These are phyloP conservation scores for Anhinga anhinga DNA, from an alignment of 2,113 vertebrate species.

Conservation along the genomic window DNA sequence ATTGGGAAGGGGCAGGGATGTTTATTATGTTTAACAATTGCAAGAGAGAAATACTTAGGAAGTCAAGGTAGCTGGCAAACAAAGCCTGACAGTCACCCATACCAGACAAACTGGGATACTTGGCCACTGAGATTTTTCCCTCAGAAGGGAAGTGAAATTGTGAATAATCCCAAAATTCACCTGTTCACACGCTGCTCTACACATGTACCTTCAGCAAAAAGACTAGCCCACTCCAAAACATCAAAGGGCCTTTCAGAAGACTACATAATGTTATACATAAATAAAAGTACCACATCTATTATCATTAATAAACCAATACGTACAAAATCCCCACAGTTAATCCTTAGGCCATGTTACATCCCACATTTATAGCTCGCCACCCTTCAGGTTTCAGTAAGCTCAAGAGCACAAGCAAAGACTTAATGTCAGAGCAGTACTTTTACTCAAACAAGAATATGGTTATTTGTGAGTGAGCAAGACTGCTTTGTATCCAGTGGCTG, in stretches of 20 bases:
- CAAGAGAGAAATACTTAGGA: background rate
- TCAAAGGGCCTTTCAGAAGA: background rate
- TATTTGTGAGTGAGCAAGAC: background rate
- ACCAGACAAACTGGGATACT: background rate
- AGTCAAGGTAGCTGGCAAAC: background rate
- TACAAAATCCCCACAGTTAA: background rate
- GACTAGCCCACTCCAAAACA: background rate
- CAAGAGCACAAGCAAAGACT: background rate
- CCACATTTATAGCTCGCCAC: background rate
- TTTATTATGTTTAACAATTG: background rate
- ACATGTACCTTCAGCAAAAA: background rate
- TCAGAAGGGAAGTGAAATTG: background rate
- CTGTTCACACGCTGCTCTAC: fast-evolving
- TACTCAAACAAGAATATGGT: background rate
- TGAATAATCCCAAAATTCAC: background rate
- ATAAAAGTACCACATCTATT: background rate
- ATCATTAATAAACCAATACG: background rate
- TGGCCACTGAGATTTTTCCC: background rate
- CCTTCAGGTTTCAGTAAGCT: background rate
- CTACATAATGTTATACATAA: background rate
- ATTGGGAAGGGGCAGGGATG: background rate
- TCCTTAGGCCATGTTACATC: background rate
- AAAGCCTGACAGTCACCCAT: background rate
- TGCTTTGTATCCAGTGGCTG: background rate
- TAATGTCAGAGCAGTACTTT: background rate